Conservation (phyloP, 1,140 invertebrate genomes). For the Cotesia typhae region DNA sequence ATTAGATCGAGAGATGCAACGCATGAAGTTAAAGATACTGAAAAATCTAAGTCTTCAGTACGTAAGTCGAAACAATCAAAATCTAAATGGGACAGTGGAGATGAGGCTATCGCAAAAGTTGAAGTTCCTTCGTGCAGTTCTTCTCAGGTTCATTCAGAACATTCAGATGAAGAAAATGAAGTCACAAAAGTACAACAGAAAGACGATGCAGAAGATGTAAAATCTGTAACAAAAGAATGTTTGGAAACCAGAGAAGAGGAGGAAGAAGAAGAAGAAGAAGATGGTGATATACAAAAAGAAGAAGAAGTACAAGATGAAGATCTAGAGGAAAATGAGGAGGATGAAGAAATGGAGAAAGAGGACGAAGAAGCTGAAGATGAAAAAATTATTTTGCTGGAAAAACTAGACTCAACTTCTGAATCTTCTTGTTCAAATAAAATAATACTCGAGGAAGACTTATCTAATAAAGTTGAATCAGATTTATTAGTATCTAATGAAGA, state of each 20-base stretch:
- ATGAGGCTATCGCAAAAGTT: slow-evolving; percentile 35
- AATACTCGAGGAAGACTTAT: neutral
- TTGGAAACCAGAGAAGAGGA: slow-evolving; percentile 28
- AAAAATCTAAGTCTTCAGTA: slow-evolving; percentile 9
- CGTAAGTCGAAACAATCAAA: slow-evolving; percentile 49
- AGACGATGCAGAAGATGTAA: no score
- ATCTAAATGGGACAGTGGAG: slow-evolving; percentile 64
- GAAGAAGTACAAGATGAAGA: slow-evolving; percentile 21
- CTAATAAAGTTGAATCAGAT: neutral
- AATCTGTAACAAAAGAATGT: no score
- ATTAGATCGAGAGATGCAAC: neutral
- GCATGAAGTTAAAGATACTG: neutral
- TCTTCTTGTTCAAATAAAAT: neutral
- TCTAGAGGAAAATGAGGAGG: slow-evolving; percentile 26
- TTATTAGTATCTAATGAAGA: neutral
- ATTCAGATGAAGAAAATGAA: neutral
- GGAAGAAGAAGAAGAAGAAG: slow-evolving; percentile 22
- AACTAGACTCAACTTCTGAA: neutral
- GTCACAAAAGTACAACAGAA: neutral
- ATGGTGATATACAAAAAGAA: slow-evolving; percentile 28
- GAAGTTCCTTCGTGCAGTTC: slow-evolving; percentile 1
- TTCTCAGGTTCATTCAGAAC: slow-evolving; percentile 18
- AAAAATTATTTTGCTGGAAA: neutral
- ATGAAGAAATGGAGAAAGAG: slow-evolving; percentile 32
- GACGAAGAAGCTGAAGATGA: slow-evolving; percentile 32